Percentiles rank a stretch among this genome's conserved stretches.
These are phyloP conservation scores for Troides aeacus DNA, from an alignment of 2,888 invertebrate species.

Conservation along the genomic window DNA sequence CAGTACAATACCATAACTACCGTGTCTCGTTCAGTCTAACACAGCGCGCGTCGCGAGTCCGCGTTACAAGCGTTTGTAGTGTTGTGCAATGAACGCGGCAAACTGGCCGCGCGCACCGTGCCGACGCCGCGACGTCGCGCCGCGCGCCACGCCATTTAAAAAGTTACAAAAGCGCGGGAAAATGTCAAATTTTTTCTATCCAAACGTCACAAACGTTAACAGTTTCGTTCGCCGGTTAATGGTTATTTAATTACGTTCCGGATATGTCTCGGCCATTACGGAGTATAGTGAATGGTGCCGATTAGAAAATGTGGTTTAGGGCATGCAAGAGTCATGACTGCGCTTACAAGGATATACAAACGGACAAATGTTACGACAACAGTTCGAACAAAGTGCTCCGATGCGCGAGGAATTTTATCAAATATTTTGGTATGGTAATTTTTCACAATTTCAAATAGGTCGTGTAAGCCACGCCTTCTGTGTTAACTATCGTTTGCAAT, in stretches of 20 bases:
- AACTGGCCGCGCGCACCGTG: conserved; percentile 12
- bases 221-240: background rate
- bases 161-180: conserved; percentile 16
- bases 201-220: too few relatives aligned
- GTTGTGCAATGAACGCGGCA: conserved; percentile 23
- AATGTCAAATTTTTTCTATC: background rate
- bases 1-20: background rate
- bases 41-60: too few relatives aligned
- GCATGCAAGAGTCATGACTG: conserved; percentile 46
- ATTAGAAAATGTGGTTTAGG: conserved; percentile 52
- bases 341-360: conserved; percentile 43
- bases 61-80: conserved; percentile 16
- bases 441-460: background rate
- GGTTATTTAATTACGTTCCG: conserved; percentile 6
- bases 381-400: conserved; percentile 43
- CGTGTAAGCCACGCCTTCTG: too few relatives aligned
- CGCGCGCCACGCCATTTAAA: background rate
- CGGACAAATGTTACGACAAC: conserved; percentile 32
- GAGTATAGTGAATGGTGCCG: background rate
- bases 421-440: conserved; percentile 61
- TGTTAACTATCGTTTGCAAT: too few relatives aligned
- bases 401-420: conserved; percentile 44
- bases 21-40: background rate
- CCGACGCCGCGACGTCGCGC: background rate
- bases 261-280: background rate